phyloP scores from a whole-genome alignment of 2,888 invertebrate genomes.

The Sympetrum striolatum region DNA sequence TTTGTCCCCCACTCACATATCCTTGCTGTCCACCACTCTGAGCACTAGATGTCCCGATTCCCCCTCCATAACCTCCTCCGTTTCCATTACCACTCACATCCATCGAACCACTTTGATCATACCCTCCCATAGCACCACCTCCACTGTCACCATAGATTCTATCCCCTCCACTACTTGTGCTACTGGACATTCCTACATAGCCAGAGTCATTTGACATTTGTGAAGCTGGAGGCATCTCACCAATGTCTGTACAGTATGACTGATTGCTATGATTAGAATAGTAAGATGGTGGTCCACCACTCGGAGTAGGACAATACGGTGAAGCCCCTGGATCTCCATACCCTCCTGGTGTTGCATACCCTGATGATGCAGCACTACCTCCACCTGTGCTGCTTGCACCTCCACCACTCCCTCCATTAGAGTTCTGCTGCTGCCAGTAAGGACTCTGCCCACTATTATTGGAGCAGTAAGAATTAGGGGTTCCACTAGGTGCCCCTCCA shows the following conservation, averaged over 20 bases:
- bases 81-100: conserved; percentile 16
- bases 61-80: background rate
- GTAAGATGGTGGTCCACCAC: conserved; percentile 33
- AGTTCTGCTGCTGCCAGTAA: conserved; percentile 32
- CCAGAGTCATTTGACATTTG: conserved; percentile 31
- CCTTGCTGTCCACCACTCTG: conserved; percentile 17
- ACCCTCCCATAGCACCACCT: conserved; percentile 9
- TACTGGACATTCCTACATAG: conserved; percentile 23
- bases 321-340: conserved; percentile 19
- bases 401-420: conserved; percentile 25
- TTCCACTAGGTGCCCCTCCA: conserved; percentile 14
- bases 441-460: conserved; percentile 33
- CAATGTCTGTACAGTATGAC: conserved; percentile 26
- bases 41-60: background rate
- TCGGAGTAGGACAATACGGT: conserved; percentile 20
- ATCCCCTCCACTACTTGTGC: background rate
- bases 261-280: conserved; percentile 30
- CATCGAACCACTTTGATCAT: conserved; percentile 26
- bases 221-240: conserved; percentile 26
- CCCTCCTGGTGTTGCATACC: background rate
- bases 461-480: conserved; percentile 24
- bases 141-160: conserved; percentile 35
- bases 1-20: background rate
- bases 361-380: conserved; percentile 18
- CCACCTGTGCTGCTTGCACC: conserved; percentile 6